Conservation (phyloP, 2,888 invertebrate species). For the Cosmia pyralina region DNA sequence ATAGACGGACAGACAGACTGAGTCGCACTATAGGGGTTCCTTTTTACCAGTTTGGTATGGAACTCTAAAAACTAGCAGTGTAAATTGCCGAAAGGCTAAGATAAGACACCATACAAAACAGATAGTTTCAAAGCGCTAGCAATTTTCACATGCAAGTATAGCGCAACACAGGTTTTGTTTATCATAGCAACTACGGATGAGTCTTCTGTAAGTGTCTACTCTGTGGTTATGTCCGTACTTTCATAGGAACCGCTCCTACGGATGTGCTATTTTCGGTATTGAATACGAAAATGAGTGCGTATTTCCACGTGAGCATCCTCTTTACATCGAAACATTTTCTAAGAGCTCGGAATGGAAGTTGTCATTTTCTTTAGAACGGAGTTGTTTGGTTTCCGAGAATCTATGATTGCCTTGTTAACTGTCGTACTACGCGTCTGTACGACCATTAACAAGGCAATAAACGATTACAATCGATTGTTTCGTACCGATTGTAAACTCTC, state of each 20-base stretch:
- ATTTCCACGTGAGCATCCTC: constrained; percentile 54
- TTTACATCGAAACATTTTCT: constrained; percentile 46
- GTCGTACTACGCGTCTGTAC: too few species aligned
- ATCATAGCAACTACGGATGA: neutral
- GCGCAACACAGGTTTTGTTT: neutral
- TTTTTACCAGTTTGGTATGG: too few species aligned
- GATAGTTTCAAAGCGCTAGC: neutral
- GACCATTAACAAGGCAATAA: too few species aligned
- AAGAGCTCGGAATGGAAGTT: constrained; percentile 8
- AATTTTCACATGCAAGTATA: neutral
- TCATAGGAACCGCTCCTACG: constrained; percentile 32
- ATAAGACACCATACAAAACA: neutral
- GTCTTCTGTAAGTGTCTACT: neutral
- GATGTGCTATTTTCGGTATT: constrained; percentile 62
- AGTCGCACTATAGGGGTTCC: too few species aligned
- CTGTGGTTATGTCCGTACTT: constrained; percentile 21
- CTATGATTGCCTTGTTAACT: constrained; percentile 16
- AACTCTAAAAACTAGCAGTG: neutral
- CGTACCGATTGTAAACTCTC: neutral
- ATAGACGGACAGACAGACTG: too few species aligned
- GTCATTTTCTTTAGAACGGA: constrained; percentile 4
- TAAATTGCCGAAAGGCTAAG: neutral
- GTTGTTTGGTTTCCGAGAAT: constrained; percentile 2
- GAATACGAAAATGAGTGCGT: constrained; percentile 61
- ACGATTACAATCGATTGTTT: constrained; percentile 15